These are phyloP conservation scores for Calliopum simillimum DNA, from an alignment of 2,888 invertebrate genomes.

Conservation along the genomic window DNA sequence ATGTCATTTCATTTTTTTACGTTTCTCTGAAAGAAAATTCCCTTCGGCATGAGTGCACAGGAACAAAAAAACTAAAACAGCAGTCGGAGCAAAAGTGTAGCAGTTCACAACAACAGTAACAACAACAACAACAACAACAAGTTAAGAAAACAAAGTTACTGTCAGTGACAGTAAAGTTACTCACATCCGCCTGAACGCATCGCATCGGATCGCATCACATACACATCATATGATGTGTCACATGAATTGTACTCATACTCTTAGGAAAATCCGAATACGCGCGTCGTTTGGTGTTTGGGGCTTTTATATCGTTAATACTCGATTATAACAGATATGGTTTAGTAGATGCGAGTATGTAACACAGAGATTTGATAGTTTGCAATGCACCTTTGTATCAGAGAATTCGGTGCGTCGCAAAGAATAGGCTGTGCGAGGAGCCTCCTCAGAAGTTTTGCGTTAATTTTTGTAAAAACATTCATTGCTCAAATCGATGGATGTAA, in stretches of 20 bases:
- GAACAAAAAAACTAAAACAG: constrained; percentile 35
- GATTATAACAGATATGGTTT: no score
- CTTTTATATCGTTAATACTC: no score
- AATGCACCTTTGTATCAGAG: no score
- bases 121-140: constrained; percentile 13
- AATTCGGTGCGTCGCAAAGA: no score
- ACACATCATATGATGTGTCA: constrained; percentile 8
- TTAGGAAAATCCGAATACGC: no score
- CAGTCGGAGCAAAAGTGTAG: constrained; percentile 27
- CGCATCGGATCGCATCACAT: constrained; percentile 8
- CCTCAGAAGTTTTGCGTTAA: no score
- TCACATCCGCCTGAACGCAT: constrained; percentile 22
- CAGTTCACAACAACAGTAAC: constrained; percentile 7
- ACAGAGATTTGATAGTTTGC: no score
- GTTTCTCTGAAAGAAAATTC: constrained; percentile 35
- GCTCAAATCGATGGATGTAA: no score
- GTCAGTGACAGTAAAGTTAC: constrained; percentile 20
- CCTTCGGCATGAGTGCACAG: constrained; percentile 40
- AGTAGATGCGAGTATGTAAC: no score
- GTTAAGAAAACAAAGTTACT: constrained; percentile 20
- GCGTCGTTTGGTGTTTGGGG: no score
- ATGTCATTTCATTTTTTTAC: constrained; percentile 11
- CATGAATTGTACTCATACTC: background rate
- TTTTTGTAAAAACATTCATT: no score
- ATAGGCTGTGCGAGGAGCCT: no score